Base-by-base conservation (phyloP, 2,888 invertebrate species). In the Macrophya alboannulata region DNA sequence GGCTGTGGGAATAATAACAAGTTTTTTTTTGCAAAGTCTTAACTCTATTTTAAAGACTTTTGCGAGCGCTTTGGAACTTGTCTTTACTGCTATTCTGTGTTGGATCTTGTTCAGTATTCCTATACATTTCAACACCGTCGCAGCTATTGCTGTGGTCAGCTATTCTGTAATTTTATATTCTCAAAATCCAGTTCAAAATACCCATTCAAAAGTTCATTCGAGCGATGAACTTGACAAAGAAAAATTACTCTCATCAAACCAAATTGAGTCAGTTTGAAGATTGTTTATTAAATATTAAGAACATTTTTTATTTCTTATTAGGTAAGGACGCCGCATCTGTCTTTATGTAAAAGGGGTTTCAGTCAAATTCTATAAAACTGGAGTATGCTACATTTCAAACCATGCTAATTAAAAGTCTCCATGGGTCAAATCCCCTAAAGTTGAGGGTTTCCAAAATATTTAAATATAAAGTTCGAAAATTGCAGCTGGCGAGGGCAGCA, bases 31-130 rank as follows among this genome's bases (percentile, higher is more conserved):
- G 40, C 97, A 98, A 93, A 97, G 97, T 90, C 95, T 99, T 90
- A 99, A 99, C 93, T 99, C 99, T 0, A 99, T 99, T 91, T 94
- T 99, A 84, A 99, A 99, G 94, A 98, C 98, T 0, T 99, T 99
- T 94, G 99, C 99, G 0, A 98, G 98, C 94, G 99, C 98, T 17
- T 94, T 99, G 89, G 99, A 99, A 92, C 94, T 99, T 51, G 95
- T 98, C 84, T 97, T 99, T 90, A 99, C 99, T 0, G 99, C 99
- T 0, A 94, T 99, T 17, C 95, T 98, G 0, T 98, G 98, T 90
- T 98, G 97, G 95, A 92, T 98, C 79, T 94, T 99, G 79, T 98
- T 99, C 93, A 95, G 96, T 88, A 98, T 98, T 93, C 95, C 97
- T 4, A 97, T 99, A 88, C 96, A 97, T 91, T 93, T 96, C 85